Percentiles rank a stretch among this genome's conserved stretches.
Evolutionary conservation across 2,888 invertebrate genomes (phyloP).

Genomic region (Dynastes grantii): DNA sequence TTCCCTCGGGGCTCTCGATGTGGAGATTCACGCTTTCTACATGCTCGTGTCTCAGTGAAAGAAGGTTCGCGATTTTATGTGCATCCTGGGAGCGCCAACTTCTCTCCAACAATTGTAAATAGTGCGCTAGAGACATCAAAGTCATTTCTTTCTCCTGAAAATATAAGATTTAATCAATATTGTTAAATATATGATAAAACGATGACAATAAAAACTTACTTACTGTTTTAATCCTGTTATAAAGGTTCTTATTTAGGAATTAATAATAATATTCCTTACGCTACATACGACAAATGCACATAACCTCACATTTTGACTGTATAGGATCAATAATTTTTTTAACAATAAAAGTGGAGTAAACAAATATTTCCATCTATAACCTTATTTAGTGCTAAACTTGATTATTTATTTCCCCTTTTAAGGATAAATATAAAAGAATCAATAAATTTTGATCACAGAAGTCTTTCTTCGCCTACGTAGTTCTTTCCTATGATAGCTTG

Average conservation of each 20-base stretch:
- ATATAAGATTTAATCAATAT: not conserved
- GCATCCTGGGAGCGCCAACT: slow-evolving; percentile 79
- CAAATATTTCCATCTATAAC: too few relatives aligned
- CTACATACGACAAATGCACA: too few relatives aligned
- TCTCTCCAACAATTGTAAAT: slow-evolving; percentile 73
- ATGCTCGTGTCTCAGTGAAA: slow-evolving; percentile 83
- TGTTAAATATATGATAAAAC: too few relatives aligned
- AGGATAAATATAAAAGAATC: not conserved
- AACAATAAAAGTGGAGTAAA: too few relatives aligned
- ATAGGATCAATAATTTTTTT: too few relatives aligned
- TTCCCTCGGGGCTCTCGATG: slow-evolving; percentile 79
- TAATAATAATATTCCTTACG: too few relatives aligned
- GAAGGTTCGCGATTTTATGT: slow-evolving; percentile 73
- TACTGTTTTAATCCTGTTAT: too few relatives aligned
- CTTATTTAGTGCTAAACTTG: too few relatives aligned
- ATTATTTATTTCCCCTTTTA: too few relatives aligned
- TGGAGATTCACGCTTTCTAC: slow-evolving; percentile 80
- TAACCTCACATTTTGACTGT: too few relatives aligned
- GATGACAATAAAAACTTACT: too few relatives aligned
- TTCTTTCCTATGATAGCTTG: not conserved
- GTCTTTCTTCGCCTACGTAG: not conserved
- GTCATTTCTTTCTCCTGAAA: slow-evolving; percentile 59
- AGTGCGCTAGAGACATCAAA: slow-evolving; percentile 68
- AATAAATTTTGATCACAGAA: not conserved
- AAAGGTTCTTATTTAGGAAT: too few relatives aligned